Base-by-base conservation (phyloP, 1,140 invertebrate genomes). In the Brachionus rotundiformis region DNA sequence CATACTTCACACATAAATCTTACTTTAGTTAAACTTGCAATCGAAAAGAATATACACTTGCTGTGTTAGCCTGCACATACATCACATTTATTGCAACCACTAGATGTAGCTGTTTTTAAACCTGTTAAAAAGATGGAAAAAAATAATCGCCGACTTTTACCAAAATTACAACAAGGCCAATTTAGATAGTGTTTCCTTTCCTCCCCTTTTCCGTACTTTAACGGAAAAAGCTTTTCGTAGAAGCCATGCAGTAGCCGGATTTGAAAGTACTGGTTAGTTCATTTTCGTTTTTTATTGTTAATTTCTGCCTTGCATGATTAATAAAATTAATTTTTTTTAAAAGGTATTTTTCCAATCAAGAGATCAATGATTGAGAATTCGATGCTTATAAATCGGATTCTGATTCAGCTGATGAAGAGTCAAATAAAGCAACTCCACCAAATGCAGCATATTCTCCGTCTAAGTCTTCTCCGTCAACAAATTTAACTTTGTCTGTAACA, bases 51-150 rank as follows among this genome's bases (percentile, higher is more conserved):
- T 23, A 83, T 83, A 31, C 36, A 75, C 31, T 79, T 85, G 25
- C 29, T 85, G 11, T 76, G 82, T 27, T 71, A 85, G 11, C 84
- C 85, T 29, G 83, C 83, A 8, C 84, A 85, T 36, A 84, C 84
- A 10, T 83, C 84, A 44, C 82, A 84, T 39, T 75, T 39, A 54
- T 63, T 85, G 3, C 84, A 84, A 68, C 83, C 84, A 3, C 76
- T 84, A 3, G 84, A 85, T 41, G 71, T 41, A 47, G 63, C 11
- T 6, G 82, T 84, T 13, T 84, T 84, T 77, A 63, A 63, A 5
- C 83, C 84, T 11, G 82, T 85, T 25, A 83, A 83, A n/a, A 71
- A 7, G 25, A 39, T 82, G 76, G 82, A 41, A 76, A 81, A 65
- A 29, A 27, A n/a, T 76, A 27, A 11, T 44, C 25, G 44, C 44